These are phyloP conservation scores for Eubucco bourcierii DNA, from an alignment of 2,113 vertebrate species.

Conservation along the genomic window DNA sequence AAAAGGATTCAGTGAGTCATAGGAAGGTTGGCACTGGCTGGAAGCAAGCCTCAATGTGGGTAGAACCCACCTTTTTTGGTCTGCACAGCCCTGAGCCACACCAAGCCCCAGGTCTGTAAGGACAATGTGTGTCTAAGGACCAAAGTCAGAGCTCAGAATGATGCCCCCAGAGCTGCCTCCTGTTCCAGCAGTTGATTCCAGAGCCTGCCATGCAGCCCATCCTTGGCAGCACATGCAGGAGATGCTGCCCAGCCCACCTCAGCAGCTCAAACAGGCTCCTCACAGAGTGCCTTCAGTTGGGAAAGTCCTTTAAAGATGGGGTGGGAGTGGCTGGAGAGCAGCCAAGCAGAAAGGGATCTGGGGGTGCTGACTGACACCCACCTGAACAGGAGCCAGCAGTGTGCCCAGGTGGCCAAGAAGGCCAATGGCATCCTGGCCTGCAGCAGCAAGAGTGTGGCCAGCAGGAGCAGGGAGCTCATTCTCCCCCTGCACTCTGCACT, in stretches of 20 bases:
- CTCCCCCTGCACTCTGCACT: no score
- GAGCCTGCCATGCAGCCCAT: background rate
- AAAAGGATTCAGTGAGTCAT: background rate
- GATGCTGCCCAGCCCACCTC: background rate
- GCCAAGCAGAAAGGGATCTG: no score
- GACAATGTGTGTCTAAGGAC: background rate
- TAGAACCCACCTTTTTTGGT: background rate
- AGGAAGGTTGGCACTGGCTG: background rate
- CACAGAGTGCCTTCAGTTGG: no score
- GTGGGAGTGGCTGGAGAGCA: no score
- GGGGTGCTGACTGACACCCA: no score
- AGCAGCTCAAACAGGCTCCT: background rate
- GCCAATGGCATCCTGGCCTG: no score
- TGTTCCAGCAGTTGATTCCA: background rate
- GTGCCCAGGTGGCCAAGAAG: no score
- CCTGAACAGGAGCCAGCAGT: no score
- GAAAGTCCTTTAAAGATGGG: no score
- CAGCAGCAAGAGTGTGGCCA: no score
- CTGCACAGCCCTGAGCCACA: background rate
- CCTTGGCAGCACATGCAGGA: accelerated
- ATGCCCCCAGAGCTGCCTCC: background rate
- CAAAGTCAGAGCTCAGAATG: accelerated
- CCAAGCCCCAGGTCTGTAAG: background rate
- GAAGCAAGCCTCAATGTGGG: background rate
- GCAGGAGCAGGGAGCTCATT: no score